Percentiles rank a stretch among this genome's conserved stretches.
Evolutionary conservation across 1,140 invertebrate species (phyloP).

Genomic region (Drosophila ogumai): DNA sequence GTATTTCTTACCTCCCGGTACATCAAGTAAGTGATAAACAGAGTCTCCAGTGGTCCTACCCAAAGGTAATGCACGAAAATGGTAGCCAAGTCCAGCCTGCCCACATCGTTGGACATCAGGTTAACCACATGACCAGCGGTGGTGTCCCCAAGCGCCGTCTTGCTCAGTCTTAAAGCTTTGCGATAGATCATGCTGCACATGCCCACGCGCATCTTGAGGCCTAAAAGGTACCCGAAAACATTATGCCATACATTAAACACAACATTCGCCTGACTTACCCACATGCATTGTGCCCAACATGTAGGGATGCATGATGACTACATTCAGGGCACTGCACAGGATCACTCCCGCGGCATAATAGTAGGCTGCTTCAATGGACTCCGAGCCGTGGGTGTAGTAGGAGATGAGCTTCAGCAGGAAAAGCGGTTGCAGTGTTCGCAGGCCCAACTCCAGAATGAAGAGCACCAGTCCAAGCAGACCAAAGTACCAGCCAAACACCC

Average conservation of each 20-base stretch:
- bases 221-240: background rate
- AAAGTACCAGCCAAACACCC: slow-evolving; percentile 74
- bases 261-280: slow-evolving; percentile 81
- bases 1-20: slow-evolving; percentile 86
- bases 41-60: slow-evolving; percentile 92
- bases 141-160: slow-evolving; percentile 90
- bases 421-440: slow-evolving; percentile 89
- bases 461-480: slow-evolving; percentile 67
- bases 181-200: slow-evolving; percentile 92
- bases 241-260: background rate
- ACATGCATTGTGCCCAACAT: slow-evolving; percentile 91
- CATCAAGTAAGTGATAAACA: slow-evolving; percentile 91
- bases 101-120: slow-evolving; percentile 95
- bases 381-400: slow-evolving; percentile 86
- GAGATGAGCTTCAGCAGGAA: slow-evolving; percentile 90
- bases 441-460: slow-evolving; percentile 70
- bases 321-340: slow-evolving; percentile 89
- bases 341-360: slow-evolving; percentile 89
- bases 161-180: slow-evolving; percentile 90
- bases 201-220: slow-evolving; percentile 91
- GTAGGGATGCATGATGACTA: slow-evolving; percentile 91
- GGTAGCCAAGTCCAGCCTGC: slow-evolving; percentile 89
- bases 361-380: slow-evolving; percentile 86
- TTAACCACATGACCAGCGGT: slow-evolving; percentile 96
- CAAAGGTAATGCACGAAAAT: slow-evolving; percentile 91